phyloP scores from a whole-genome alignment of 2,888 invertebrate species.

The Abscondita cerata region DNA sequence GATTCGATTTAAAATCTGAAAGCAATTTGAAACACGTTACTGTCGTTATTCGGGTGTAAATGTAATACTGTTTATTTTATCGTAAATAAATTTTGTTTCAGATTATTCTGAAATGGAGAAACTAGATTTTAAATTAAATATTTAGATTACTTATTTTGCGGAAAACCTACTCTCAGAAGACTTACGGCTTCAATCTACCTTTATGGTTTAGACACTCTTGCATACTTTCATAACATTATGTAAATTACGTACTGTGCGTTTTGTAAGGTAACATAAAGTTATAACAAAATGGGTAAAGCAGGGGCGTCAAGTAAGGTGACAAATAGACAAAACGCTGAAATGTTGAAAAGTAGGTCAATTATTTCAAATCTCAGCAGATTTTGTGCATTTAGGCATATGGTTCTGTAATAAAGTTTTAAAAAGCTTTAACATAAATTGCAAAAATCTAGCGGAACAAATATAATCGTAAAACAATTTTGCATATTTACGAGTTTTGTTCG shows the following conservation, averaged over 20 bases:
- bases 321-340: too few species aligned
- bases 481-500: too few species aligned
- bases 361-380: too few species aligned
- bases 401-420: too few species aligned
- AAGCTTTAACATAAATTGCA: too few species aligned
- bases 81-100: not conserved
- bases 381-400: too few species aligned
- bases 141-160: not conserved
- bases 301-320: too few species aligned
- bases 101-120: too few species aligned
- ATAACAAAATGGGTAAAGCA: too few species aligned
- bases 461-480: too few species aligned
- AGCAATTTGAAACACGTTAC: conserved; percentile 31
- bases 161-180: conserved; percentile 1
- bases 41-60: conserved; percentile 22
- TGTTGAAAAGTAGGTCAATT: too few species aligned
- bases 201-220: conserved; percentile 15
- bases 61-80: conserved; percentile 18
- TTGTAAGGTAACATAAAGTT: conserved; percentile 21
- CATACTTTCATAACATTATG: conserved; percentile 30
- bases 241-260: conserved; percentile 17
- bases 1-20: conserved; percentile 34
- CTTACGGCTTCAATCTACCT: conserved; percentile 18
- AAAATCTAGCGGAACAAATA: too few species aligned
- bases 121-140: not conserved